Evolutionary conservation across 2,113 vertebrate species (phyloP), one percentile per base, ranked within the genome.

Genomic region (Cyprinodon variegatus): DNA sequence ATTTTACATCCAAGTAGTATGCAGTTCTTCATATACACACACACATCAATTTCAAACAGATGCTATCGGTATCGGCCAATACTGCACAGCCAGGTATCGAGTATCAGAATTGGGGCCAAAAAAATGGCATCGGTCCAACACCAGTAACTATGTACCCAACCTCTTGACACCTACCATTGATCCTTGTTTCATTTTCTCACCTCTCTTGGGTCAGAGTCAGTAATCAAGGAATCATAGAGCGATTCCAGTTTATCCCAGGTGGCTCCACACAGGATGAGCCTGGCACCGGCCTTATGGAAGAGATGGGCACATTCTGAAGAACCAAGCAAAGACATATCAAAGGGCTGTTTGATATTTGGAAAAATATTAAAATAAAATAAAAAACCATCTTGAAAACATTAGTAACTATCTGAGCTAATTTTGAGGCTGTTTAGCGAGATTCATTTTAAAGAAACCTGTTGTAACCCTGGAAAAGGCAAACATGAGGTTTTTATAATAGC

Each of bases 181-280:
- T 45, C 11, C 4, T n/a, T 3, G 13, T 76, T 65, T n/a, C 0
- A 22, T 81, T 77, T 4, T 75, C 95, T 91, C 82, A 97, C 98
- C 90, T 84, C 91, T 73, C 94, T 95, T 67, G 96, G 97, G 78
- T 99, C 96, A 68, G 96, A 94, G 11, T 92, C 94, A 0, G 81
- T 94, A 12, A 93, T 95, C 86, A 99, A 87, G 50, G 94, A 89
- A 37, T 97, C 95, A 9, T 95, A 93, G 38, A 99, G 93, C n/a
- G 89, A 95, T 91, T 99, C 96, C 20, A 99, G 89, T 48, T 97
- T 96, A 66, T 99, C 97, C 96, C 96, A 96, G 53, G 91, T 95
- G 13, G 94, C 96, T 4, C 97, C 97, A 78, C 98, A 97, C 36
- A 99, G 85, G 79, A 99, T 94, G 70, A 99, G 93, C 64, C 97